Conservation (phyloP, 2,888 invertebrate genomes). For the Ceramica pisi region DNA sequence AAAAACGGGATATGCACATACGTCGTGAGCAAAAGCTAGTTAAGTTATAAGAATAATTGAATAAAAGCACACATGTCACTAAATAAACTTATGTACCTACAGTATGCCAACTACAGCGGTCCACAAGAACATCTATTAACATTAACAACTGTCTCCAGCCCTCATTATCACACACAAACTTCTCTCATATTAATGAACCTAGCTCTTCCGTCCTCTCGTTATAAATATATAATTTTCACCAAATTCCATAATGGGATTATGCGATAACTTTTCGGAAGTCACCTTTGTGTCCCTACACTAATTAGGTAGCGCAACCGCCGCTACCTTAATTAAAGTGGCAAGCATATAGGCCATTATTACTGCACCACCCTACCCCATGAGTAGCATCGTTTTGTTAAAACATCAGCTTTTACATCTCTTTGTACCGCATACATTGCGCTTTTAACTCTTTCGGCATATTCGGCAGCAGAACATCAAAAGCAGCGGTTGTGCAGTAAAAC, state of each 20-base stretch:
- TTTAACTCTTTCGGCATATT: not conserved
- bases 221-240: slow-evolving; percentile 49
- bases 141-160: slow-evolving; percentile 17
- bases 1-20: no score
- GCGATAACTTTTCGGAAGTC: slow-evolving; percentile 54
- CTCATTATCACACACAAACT: slow-evolving; percentile 32
- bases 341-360: slow-evolving; percentile 55
- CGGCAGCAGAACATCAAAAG: slow-evolving; percentile 11
- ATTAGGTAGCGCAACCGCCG: slow-evolving; percentile 57
- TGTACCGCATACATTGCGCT: slow-evolving; percentile 22
- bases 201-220: slow-evolving; percentile 24
- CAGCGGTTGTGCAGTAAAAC: slow-evolving; percentile 19
- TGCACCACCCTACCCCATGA: slow-evolving; percentile 41
- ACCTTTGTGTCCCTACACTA: slow-evolving; percentile 59
- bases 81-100: slow-evolving; percentile 17
- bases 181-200: slow-evolving; percentile 53
- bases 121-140: slow-evolving; percentile 40
- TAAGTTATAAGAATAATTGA: no score
- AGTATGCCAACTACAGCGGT: slow-evolving; percentile 16
- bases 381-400: slow-evolving; percentile 17
- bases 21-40: no score
- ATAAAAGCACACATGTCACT: not conserved
- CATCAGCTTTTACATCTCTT: slow-evolving; percentile 2
- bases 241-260: slow-evolving; percentile 57
- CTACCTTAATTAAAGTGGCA: slow-evolving; percentile 62